phyloP scores from a whole-genome alignment of 2,113 vertebrate species.

The Chrysemys picta region DNA sequence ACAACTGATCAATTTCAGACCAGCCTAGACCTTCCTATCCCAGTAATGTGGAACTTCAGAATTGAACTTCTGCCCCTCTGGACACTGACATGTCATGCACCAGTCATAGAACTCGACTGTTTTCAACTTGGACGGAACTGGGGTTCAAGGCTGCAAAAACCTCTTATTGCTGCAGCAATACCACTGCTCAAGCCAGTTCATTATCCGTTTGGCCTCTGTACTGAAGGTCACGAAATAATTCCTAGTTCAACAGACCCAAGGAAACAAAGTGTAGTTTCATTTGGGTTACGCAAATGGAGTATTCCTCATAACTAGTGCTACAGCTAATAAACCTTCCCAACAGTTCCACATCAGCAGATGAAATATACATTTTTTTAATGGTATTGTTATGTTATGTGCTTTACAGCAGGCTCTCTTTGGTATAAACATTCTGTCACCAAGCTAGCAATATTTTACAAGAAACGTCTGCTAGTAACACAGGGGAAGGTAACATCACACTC shows the following conservation, averaged over 20 bases:
- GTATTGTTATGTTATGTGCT: constrained; percentile 76
- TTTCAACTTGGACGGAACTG: constrained; percentile 61
- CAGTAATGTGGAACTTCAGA: constrained; percentile 45
- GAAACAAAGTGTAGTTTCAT: constrained; percentile 50
- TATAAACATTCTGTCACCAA: constrained; percentile 82
- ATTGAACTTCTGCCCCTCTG: constrained; percentile 34
- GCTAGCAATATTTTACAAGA: constrained; percentile 79
- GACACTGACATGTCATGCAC: constrained; percentile 34
- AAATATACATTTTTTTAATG: constrained; percentile 66
- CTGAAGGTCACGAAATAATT: constrained; percentile 64
- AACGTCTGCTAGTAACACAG: constrained; percentile 77
- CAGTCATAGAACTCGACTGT: constrained; percentile 10
- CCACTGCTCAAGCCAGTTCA: constrained; percentile 15
- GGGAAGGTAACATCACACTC: constrained; percentile 70
- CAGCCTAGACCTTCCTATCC: constrained; percentile 22
- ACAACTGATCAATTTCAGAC: constrained; percentile 30
- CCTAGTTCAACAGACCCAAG: constrained; percentile 68
- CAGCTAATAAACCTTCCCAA: constrained; percentile 73
- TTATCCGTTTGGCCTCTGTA: constrained; percentile 45
- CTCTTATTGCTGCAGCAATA: constrained; percentile 70
- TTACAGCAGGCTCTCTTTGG: constrained; percentile 87
- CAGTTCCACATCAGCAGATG: constrained; percentile 74
- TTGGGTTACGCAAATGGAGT: constrained; percentile 33
- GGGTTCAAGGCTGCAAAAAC: constrained; percentile 65
- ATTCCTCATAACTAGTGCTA: constrained; percentile 71